These are phyloP conservation scores for Andrena marginata DNA, from an alignment of 2,888 invertebrate genomes.

Conservation along the genomic window DNA sequence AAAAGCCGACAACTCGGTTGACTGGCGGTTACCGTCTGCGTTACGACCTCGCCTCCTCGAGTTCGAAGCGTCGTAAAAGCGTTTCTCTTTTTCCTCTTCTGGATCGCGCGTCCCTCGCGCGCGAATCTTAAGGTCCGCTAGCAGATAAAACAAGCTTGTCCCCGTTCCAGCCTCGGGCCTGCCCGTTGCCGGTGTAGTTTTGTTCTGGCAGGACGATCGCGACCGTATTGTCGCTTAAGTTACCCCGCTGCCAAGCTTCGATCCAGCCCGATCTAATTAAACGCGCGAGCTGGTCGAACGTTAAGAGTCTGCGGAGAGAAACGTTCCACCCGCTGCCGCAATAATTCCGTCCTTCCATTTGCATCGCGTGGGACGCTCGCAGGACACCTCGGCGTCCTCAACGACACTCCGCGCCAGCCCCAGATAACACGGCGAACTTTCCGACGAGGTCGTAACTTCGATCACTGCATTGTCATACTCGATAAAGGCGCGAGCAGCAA, in stretches of 20 bases:
- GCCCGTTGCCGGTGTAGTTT: constrained; percentile 1
- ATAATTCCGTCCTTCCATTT: constrained; percentile 14
- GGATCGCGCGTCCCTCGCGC: constrained; percentile 22
- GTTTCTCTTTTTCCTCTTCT: constrained; percentile 8
- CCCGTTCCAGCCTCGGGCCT: constrained; percentile 13
- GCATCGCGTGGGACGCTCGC: constrained; percentile 1
- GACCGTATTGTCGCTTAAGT: constrained; percentile 1
- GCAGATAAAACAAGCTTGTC: constrained; percentile 17
- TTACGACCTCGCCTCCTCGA: constrained; percentile 26
- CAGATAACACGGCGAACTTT: constrained; percentile 23
- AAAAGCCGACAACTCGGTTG: constrained; percentile 59
- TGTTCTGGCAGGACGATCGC: constrained; percentile 21
- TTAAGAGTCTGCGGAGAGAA: background rate
- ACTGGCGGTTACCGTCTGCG: constrained; percentile 36
- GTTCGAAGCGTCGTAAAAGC: constrained; percentile 41
- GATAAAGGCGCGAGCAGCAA: constrained; percentile 46
- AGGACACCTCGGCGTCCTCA: constrained; percentile 6
- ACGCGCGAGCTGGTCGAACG: constrained; percentile 11
- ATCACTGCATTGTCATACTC: constrained; percentile 44
- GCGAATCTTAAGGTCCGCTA: constrained; percentile 25
- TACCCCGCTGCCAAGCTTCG: constrained; percentile 40
- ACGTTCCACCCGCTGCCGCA: background rate
- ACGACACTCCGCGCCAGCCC: constrained; percentile 15
- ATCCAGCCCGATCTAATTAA: constrained; percentile 53
- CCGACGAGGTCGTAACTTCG: constrained; percentile 38